Base-by-base conservation (phyloP, 2,797 vertebrate genomes). In the Antrozous pallidus region DNA sequence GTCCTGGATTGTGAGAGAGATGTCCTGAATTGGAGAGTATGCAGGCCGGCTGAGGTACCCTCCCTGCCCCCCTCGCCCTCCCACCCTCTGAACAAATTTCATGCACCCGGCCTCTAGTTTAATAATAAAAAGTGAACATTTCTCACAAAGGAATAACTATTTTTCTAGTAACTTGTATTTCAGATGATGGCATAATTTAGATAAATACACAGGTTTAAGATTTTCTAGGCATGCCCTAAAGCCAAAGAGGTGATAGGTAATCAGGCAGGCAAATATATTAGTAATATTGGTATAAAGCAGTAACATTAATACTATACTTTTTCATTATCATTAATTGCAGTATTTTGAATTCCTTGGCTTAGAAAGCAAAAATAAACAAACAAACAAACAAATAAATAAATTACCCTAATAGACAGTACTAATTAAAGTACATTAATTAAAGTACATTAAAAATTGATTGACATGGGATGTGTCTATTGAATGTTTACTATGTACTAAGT, bases 131-230 rank as follows among this genome's bases (percentile, higher is more conserved):
- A 75, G 33, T 94, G 89, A 89, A 79, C 58, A 70, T 88, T 93
- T 80, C 13, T 79, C 42, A 83, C 1, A 5, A 83, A 90, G 56
- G n/a, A 88, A 11, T 18, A 91, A 83, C 10, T 51, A 4, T 71
- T 88, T 95, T 94, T 56, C 36, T 86, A 74, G 36, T 82, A 94
- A 82, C 17, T 85, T 93, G 8, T 18, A 5, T 93, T 94, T 96
- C 90, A 93, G n/a, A 61, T 87, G 22, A 17, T 70, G 56, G 28
- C 93, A 18, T 82, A 90, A 74, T 83, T 87, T 78, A 82, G 82
- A 80, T 75, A 67, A 91, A 84, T 28, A 63, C 87, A 75, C 24
- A 83, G 67, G 31, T 24, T 42, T 75, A 40, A 42, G 14, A n/a
- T 79, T 83, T 47, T 70, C 17, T 77, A 90, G 24, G 8, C 56